These are phyloP conservation scores for Cephalopachus bancanus DNA, from an alignment of 2,797 vertebrate species.

Conservation along the genomic window DNA sequence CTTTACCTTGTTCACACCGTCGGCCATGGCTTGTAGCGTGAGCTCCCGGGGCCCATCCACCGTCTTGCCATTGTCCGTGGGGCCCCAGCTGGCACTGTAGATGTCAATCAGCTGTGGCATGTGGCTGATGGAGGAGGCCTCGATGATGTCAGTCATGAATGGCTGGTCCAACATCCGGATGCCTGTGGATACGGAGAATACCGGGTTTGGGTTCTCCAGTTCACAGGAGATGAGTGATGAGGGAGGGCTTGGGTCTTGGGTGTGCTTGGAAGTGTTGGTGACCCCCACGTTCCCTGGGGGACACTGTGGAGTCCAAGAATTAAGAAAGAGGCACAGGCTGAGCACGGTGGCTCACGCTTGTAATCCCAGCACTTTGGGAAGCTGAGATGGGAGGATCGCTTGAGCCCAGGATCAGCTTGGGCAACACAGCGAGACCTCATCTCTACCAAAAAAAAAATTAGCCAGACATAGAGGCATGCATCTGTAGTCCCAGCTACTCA, in stretches of 20 bases:
- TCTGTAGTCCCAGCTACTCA: too few species aligned
- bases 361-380: too few species aligned
- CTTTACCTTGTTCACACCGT: constrained; percentile 98
- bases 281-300: not conserved
- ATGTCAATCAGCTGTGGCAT: constrained; percentile 99
- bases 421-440: too few species aligned
- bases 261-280: not conserved
- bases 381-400: too few species aligned
- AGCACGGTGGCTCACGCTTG: too few species aligned
- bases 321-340: not conserved
- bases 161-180: constrained; percentile 99
- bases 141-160: constrained; percentile 99
- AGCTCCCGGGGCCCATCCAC: constrained; percentile 98
- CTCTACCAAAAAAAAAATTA: too few species aligned
- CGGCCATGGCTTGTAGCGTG: constrained; percentile 98
- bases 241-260: not conserved
- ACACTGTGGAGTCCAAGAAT: not conserved
- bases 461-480: too few species aligned
- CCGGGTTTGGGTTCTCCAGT: not conserved
- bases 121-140: constrained; percentile 99
- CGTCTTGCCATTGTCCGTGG: constrained; percentile 98
- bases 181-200: constrained; percentile 88
- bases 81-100: constrained; percentile 99
- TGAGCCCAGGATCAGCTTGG: too few species aligned
- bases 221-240: not conserved